These are phyloP conservation scores for Athripsodes cinereus DNA, from an alignment of 2,888 invertebrate species.

Conservation along the genomic window DNA sequence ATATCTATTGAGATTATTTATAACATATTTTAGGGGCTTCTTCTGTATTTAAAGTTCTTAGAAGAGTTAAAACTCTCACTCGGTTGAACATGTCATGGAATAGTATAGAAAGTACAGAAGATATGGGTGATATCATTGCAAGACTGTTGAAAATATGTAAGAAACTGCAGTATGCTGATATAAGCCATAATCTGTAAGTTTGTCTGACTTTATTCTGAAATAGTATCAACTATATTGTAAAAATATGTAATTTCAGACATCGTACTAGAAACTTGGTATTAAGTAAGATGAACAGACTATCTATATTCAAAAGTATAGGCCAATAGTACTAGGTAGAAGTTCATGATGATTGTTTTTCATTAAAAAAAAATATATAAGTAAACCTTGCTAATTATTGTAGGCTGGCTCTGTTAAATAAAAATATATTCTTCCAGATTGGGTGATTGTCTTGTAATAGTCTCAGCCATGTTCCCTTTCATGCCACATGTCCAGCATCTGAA, in stretches of 20 bases:
- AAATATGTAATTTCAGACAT: too few species aligned
- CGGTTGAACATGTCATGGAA: slow-evolving; percentile 46
- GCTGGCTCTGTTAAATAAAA: too few species aligned
- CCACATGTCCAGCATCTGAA: slow-evolving; percentile 31
- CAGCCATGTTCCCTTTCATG: neutral
- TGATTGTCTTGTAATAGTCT: neutral
- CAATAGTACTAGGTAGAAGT: too few species aligned
- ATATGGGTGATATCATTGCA: slow-evolving; percentile 24
- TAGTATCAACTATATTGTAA: too few species aligned
- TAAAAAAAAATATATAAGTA: too few species aligned
- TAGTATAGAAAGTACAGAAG: slow-evolving; percentile 33
- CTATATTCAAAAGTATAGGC: too few species aligned
- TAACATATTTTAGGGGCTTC: slow-evolving; percentile 29
- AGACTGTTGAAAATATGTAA: slow-evolving; percentile 1
- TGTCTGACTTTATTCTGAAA: too few species aligned
- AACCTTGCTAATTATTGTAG: too few species aligned
- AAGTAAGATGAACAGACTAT: too few species aligned
- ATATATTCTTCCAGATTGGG: neutral
- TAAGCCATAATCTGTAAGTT: slow-evolving; percentile 37
- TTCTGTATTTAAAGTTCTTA: slow-evolving; percentile 5
- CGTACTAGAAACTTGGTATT: too few species aligned
- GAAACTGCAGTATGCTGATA: slow-evolving; percentile 34
- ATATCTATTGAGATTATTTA: slow-evolving; percentile 33
- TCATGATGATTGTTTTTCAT: too few species aligned
- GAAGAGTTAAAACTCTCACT: neutral